These are phyloP conservation scores for Cataglyphis altisquamis DNA, from an alignment of 2,888 invertebrate species.

Conservation along the genomic window DNA sequence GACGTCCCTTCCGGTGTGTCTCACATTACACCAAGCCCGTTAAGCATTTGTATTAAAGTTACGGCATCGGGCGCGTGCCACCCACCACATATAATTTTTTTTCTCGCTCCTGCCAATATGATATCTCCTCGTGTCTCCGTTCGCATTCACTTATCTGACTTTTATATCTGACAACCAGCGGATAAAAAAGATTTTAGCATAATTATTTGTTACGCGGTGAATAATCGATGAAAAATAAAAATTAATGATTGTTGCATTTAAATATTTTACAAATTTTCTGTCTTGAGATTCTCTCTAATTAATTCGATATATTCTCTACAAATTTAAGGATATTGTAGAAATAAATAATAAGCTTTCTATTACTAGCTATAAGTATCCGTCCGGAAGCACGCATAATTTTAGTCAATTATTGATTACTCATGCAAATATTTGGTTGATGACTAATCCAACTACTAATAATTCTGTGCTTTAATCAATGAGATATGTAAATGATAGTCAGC, in stretches of 20 bases:
- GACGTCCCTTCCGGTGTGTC: constrained; percentile 85
- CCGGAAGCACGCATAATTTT: not conserved
- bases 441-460: constrained; percentile 47
- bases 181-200: not conserved
- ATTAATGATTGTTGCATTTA: not conserved
- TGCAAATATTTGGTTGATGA: constrained; percentile 47
- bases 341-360: not conserved
- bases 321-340: not conserved
- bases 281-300: not conserved
- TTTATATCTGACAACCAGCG: not conserved
- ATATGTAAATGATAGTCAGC: constrained; percentile 1
- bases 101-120: constrained; percentile 10
- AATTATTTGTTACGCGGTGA: not conserved
- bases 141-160: not conserved
- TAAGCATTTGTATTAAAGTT: constrained; percentile 85
- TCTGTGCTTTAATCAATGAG: constrained; percentile 48
- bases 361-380: not conserved
- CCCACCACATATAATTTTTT: constrained; percentile 77
- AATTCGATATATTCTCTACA: not conserved
- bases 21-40: constrained; percentile 83
- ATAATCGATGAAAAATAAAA: not conserved
- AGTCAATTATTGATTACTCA: not conserved
- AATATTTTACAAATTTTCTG: not conserved
- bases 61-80: constrained; percentile 85
- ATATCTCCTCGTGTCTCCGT: not conserved